A percentile compares a stretch with the other conserved stretches of the same genome.
These are phyloP conservation scores for Lagodon rhomboides DNA, from an alignment of 2,797 vertebrate species.

Conservation along the genomic window DNA sequence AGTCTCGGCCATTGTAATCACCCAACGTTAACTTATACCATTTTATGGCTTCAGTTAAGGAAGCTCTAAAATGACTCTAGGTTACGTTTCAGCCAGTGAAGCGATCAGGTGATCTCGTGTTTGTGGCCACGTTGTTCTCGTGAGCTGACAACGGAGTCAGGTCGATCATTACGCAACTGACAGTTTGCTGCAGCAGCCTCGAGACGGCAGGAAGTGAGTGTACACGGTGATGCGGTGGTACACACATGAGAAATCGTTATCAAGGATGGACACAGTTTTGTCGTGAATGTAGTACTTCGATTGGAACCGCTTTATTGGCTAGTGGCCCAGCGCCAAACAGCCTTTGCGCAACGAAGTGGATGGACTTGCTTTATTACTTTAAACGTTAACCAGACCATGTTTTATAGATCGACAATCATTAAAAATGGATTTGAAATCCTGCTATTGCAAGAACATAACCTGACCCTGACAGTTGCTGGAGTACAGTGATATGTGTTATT, in stretches of 20 bases:
- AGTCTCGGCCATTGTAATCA: rapidly evolving
- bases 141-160: constrained; percentile 22
- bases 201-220: neutral
- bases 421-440: neutral
- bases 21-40: neutral
- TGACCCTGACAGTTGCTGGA: neutral
- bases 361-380: neutral
- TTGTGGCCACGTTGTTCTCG: constrained; percentile 14
- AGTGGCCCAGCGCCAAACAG: neutral
- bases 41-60: rapidly evolving
- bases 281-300: rapidly evolving
- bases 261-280: no score
- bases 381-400: neutral
- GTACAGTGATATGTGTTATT: neutral
- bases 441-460: neutral
- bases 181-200: constrained; percentile 6
- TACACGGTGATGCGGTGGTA: neutral
- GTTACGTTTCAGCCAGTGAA: neutral
- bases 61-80: no score
- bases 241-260: neutral
- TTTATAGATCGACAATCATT: neutral
- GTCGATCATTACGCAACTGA: constrained; percentile 46
- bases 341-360: no score
- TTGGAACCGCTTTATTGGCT: neutral
- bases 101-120: neutral